Conservation (phyloP, 2,113 vertebrate genomes). For the Sarotherodon lohbergeri region DNA sequence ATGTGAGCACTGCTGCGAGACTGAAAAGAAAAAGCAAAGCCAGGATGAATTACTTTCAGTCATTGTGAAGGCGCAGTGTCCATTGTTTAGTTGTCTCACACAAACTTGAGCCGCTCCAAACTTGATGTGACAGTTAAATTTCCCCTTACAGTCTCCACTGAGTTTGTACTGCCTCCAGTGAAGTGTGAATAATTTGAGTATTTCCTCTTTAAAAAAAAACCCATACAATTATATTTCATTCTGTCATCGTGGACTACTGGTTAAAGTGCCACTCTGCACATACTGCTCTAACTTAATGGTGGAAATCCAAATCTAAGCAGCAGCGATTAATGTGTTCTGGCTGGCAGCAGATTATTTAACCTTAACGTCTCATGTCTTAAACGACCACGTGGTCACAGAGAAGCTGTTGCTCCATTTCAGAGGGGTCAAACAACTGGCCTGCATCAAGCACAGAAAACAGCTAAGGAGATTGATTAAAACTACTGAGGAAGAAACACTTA, state of each 20-base stretch:
- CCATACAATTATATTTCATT: not conserved
- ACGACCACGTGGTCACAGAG: not conserved
- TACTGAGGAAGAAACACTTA: not conserved
- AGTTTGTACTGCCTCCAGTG: not conserved
- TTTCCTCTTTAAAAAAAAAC: not conserved
- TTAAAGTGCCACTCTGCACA: fast-evolving
- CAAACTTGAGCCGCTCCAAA: not conserved
- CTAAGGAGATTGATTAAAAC: not conserved
- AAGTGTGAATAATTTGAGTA: not conserved
- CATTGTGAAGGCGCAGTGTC: not conserved
- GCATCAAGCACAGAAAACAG: not conserved
- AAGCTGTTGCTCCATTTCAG: not conserved
- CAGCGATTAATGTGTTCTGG: not conserved
- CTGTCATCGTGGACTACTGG: not conserved
- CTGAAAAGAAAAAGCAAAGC: not conserved
- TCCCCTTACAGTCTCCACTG: not conserved
- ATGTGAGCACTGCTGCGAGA: slow-evolving; percentile 13
- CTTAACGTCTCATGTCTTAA: not conserved
- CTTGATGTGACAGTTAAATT: not conserved
- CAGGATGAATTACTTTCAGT: not conserved
- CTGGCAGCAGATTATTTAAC: not conserved
- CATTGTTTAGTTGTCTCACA: not conserved
- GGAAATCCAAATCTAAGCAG: not conserved
- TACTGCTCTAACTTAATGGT: fast-evolving
- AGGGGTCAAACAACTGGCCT: not conserved